Base-by-base conservation (phyloP, 1,140 invertebrate species). In the Drosophila pectinifera region DNA sequence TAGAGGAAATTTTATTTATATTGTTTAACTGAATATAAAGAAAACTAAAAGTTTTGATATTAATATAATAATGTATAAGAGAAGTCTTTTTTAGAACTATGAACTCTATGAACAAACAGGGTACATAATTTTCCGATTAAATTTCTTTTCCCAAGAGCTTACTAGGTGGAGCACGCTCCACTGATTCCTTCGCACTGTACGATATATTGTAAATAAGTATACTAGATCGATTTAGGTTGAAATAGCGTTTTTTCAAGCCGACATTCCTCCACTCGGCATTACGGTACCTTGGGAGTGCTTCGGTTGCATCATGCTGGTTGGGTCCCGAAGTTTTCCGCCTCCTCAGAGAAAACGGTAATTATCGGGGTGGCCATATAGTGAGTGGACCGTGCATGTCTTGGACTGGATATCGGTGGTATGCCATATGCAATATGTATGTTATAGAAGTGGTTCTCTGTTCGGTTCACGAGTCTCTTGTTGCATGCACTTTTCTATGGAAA, bases 401-500 rank as follows among this genome's bases (percentile, higher is more conserved):
- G 65, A 62, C 72, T 55, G 65, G 65, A 80, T 80, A 54, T 62
- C 57, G 56, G 58, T 42, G 73, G 61, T 73, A 76, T 75, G 67
- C 63, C 65, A 45, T 82, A 61, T 24, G 39, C 26, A 70, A 39
- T 54, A 69, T 69, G 51, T 54, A 69, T 69, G 51, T 28, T 59
- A 41, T 59, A 68, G 64, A 68, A 68, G 59, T 58, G 56, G 62
- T 65, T 81, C 56, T 53, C 54, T 39, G 72, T 45, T 81, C 69
- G 82, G 82, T 86, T 86, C 82, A 86, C 82, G 82, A 57, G 72
- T 88, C 83, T 88, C 83, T 88, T 83, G 84, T 88, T 88, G 84
- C 83, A 88, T 88, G 79, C 80, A 89, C 67, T 89, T 83, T 88
- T 88, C 83, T 88, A 89, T 88, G 83, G 83, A 88, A 89, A 73